Conservation (phyloP, 2,888 invertebrate genomes). For the Spicauda simplicius region DNA sequence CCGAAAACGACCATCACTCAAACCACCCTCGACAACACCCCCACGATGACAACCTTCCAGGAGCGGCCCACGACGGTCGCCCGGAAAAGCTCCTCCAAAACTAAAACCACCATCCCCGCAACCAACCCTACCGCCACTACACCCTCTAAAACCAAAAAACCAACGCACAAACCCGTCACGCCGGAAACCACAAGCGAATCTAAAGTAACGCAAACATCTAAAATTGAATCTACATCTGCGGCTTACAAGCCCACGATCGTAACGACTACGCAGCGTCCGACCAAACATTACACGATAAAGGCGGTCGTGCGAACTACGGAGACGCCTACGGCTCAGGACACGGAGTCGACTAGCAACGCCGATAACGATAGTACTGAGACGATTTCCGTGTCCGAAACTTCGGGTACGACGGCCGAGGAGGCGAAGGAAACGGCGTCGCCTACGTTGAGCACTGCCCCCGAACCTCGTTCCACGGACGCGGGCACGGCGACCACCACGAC, state of each 20-base stretch:
- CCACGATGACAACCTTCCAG: slow-evolving; percentile 66
- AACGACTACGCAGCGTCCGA: slow-evolving; percentile 68
- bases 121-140: slow-evolving; percentile 67
- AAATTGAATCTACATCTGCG: slow-evolving; percentile 58
- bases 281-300: slow-evolving; percentile 83
- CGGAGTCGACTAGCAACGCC: slow-evolving; percentile 75
- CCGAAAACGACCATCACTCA: slow-evolving; percentile 57
- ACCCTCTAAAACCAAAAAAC: slow-evolving; percentile 70
- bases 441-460: slow-evolving; percentile 66
- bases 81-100: slow-evolving; percentile 72
- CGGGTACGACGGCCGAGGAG: slow-evolving; percentile 65
- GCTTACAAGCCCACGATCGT: slow-evolving; percentile 59
- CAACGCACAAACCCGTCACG: slow-evolving; percentile 64
- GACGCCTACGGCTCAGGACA: slow-evolving; percentile 71
- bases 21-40: slow-evolving; percentile 61
- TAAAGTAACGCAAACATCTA: slow-evolving; percentile 65
- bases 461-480: slow-evolving; percentile 66
- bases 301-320: slow-evolving; percentile 72
- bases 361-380: slow-evolving; percentile 81
- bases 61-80: slow-evolving; percentile 71
- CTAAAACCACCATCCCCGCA: slow-evolving; percentile 69
- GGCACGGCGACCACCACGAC: slow-evolving; percentile 68
- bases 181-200: slow-evolving; percentile 65
- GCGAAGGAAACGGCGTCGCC: slow-evolving; percentile 61
- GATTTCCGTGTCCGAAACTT: slow-evolving; percentile 67